Evolutionary conservation across 1,140 invertebrate species (phyloP), one percentile per base, ranked within the genome.

Genomic region (Drosophila ohnishii): DNA sequence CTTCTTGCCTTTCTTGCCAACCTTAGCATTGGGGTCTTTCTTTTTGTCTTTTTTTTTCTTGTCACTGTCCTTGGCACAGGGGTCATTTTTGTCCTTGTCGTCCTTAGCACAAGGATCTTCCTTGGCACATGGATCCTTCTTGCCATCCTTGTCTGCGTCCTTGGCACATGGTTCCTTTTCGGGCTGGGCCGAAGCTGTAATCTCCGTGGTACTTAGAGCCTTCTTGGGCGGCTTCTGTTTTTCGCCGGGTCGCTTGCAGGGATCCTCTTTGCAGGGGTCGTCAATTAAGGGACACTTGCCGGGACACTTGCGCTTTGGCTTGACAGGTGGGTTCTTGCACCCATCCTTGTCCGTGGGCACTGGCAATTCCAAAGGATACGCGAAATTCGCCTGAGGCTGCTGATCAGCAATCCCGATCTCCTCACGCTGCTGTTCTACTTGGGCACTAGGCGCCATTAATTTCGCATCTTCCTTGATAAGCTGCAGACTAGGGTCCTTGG

Each of bases 241-340:
- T 32, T 74, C 80, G 8, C 25, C 25, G 0, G 84, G 87, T 14
- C 60, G 48, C 39, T 73, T 80, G 32, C 80, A 85, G 1, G 61
- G 61, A 42, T 75, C 56, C 9, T 90, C 66, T 22, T 85, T 82
- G 62, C 86, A 90, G 0, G 87, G 81, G 48, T 90, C 86, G n/a
- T 74, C 60, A 3, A 82, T 42, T 9, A 80, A 35, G 0, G 80
- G 80, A 44, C 84, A 88, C 10, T 76, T 80, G 16, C 83, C 83
- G 2, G 69, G 62, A 34, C 84, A 87, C 35, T 87, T 87, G 28
- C 79, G 81, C 19, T 90, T 83, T 0, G 67, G 67, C 37, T 87
- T 87, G 0, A 87, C 16, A 5, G 80, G 42, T 0, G 83, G 83
- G 40, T 80, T 1, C 51, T 87, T 87, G 72, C 83, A 87, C 5